Base-by-base conservation (phyloP, 1,140 invertebrate species). In the Drosophila ananassae region DNA sequence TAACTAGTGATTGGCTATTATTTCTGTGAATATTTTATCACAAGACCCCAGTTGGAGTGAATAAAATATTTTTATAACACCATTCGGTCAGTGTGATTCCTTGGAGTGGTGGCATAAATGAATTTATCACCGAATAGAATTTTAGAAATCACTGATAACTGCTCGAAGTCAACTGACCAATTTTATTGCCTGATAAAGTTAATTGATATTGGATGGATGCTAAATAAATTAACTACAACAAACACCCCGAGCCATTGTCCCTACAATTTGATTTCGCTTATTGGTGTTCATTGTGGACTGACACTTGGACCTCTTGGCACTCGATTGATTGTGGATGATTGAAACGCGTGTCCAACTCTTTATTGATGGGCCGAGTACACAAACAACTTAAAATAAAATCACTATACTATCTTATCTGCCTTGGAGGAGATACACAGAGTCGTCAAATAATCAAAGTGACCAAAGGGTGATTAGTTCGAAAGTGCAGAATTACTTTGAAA, bases 41-140 rank as follows among this genome's bases (percentile, higher is more conserved):
- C 41, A 9, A 48, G 44, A 69, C 56, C 46, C 28, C 54, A 22
- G 44, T 10, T 10, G n/a, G 13, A 9, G 30, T 47, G 21, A 17
- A 44, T 44, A 47, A 22, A 56, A 39, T 3, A 48, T 17, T 22
- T 50, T 64, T 56, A 85, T 17, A 21, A 6, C 22, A 6, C 41
- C 12, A 41, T 51, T 50, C 73, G 81, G 61, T 68, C 79, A 82
- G 61, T 83, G 32, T 78, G 79, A 82, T 82, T 83, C 79, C 48
- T 44, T 25, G 37, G 48, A 54, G 44, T 24, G 61, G 30, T 8
- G 28, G 53, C 17, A 69, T 69, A 69, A 55, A 56, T 9, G 51
- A 39, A 22, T 53, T 73, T 73, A 73, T 39, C 21, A n/a, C 37
- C 58, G 44, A 73, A 57, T 75, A 8, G n/a, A 67, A 63, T 75